These are phyloP conservation scores for Micronycteris hirsuta DNA, from an alignment of 2,113 vertebrate species.

Conservation along the genomic window DNA sequence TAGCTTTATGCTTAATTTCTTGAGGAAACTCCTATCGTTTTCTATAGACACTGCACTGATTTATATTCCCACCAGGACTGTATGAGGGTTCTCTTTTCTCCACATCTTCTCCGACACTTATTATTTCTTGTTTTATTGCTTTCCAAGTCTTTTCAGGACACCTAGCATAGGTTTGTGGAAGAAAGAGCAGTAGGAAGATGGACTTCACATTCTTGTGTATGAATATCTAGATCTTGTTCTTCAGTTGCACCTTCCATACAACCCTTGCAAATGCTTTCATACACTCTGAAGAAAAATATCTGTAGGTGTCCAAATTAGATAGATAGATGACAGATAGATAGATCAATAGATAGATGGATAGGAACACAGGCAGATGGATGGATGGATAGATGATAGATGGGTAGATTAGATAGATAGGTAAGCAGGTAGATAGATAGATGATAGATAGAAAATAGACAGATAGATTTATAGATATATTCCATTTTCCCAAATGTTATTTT, in stretches of 20 bases:
- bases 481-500: background rate
- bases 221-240: background rate
- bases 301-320: background rate
- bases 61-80: background rate
- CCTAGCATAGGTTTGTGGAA: background rate
- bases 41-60: background rate
- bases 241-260: background rate
- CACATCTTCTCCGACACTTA: background rate
- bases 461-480: background rate
- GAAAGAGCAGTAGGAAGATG: background rate
- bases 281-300: background rate
- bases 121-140: background rate
- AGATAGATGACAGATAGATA: background rate
- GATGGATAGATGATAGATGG: background rate
- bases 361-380: too few species aligned
- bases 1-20: background rate
- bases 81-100: background rate
- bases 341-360: background rate
- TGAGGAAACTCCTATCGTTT: background rate
- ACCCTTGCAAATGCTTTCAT: background rate
- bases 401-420: background rate
- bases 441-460: background rate
- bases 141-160: background rate
- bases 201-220: background rate
- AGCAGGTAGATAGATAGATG: background rate